Evolutionary conservation across 2,113 vertebrate genomes (phyloP), one percentile per base, ranked within the genome.

Genomic region (Coturnix japonica): DNA sequence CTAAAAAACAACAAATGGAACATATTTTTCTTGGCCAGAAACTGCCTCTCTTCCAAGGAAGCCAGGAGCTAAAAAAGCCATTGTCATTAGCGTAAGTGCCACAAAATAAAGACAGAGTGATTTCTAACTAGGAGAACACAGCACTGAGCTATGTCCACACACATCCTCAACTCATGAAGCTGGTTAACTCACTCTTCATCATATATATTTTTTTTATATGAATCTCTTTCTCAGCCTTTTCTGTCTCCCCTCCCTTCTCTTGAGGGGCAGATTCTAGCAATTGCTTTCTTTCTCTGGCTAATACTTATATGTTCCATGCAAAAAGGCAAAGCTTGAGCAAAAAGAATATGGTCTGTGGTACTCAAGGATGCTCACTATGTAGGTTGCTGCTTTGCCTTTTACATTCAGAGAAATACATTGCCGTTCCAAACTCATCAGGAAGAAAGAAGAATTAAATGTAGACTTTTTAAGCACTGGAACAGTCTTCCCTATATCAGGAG

Each of bases 21-120:
- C 77, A 21, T 11, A 56, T 43, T 85, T 81, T 33, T 67, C 23
- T 46, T 80, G 25, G 25, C 59, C 35, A 73, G 25, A 12, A 69
- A 31, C 17, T 75, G 26, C 9, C 21, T 61, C 35, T 37, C 39
- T 70, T n/a, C 22, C 41, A 44, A 37, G 59, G 63, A 19, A 57
- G 25, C 31, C 8, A 44, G 56, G 14, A 82, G 65, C 18, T 35
- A 31, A 30, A 83, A 61, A 72, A 49, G 8, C 31, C 43, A 66
- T 19, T 0, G 0, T 25, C 17, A 51, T 46, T 49, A 41, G 67
- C 8, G 0, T n/a, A 64, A 64, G 18, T 59, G 44, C 44, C 47
- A 54, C 11, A 43, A 83, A 70, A 47, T 30, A 44, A 35, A 39
- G 44, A 20, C 20, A 44, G 23, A 44, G 20, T 19, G 33, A 65